Evolutionary conservation across 2,797 vertebrate species (phyloP).

Genomic region (Schizothorax lantsangensis): DNA sequence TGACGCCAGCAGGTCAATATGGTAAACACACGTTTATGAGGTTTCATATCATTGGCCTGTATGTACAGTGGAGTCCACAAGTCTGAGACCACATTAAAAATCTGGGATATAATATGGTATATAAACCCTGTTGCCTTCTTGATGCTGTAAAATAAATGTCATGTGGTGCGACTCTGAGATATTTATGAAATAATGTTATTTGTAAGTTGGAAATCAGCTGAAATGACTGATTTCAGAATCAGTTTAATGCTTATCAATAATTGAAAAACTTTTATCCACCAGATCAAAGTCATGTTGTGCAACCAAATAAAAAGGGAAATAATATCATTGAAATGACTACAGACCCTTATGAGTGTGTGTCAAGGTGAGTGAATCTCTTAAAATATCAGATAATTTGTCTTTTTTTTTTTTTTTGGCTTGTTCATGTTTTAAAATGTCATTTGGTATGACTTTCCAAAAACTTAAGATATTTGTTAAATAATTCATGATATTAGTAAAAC

Average conservation of each 20-base stretch:
- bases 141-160: neutral
- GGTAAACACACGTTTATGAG: neutral
- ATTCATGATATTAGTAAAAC: neutral
- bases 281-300: neutral
- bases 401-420: neutral
- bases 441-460: neutral
- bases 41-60: neutral
- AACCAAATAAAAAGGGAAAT: neutral
- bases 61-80: neutral
- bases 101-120: neutral
- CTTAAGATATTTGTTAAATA: neutral
- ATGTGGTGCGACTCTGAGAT: neutral
- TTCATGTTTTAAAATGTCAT: neutral
- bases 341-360: neutral
- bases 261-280: neutral
- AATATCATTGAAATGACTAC: neutral
- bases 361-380: neutral
- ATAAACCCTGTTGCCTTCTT: neutral
- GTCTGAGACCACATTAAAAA: neutral
- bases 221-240: neutral
- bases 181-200: neutral
- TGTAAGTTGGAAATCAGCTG: neutral
- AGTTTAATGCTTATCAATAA: neutral
- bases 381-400: neutral
- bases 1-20: neutral